phyloP scores from a whole-genome alignment of 2,113 vertebrate genomes.

The Zosterops pallidus region DNA sequence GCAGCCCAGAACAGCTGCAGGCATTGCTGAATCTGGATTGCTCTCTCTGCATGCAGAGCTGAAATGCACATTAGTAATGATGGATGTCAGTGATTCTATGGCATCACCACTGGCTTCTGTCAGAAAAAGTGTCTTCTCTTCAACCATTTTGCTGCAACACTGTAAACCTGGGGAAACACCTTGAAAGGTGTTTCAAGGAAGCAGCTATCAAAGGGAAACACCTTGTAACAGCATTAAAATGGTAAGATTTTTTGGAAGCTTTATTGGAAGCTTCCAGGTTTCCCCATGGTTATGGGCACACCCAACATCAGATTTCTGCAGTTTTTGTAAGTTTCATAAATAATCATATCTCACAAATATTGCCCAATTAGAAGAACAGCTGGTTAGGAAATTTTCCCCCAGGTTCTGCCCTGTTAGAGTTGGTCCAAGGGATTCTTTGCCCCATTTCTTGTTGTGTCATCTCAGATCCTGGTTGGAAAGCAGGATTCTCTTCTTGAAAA shows the following conservation, averaged over 20 bases:
- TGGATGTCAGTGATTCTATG: not conserved
- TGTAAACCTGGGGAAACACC: too few relatives aligned
- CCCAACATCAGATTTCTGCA: not conserved
- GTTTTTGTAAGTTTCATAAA: not conserved
- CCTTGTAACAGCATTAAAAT: too few relatives aligned
- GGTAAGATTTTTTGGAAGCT: too few relatives aligned
- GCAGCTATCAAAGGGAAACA: too few relatives aligned
- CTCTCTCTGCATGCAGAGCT: not conserved
- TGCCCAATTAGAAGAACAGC: not conserved
- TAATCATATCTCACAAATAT: not conserved
- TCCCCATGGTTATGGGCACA: not conserved
- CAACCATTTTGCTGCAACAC: too few relatives aligned
- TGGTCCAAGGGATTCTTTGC: not conserved
- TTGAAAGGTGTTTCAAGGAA: too few relatives aligned
- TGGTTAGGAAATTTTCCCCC: not conserved
- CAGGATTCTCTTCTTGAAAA: not conserved
- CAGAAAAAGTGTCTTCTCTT: not conserved
- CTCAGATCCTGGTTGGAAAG: not conserved
- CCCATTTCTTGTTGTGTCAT: not conserved
- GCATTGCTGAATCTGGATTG: not conserved
- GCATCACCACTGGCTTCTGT: not conserved
- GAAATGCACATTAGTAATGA: not conserved
- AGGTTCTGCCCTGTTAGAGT: not conserved
- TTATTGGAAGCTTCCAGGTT: too few relatives aligned
- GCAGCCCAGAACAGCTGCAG: not conserved